Base-by-base conservation (phyloP, 2,888 invertebrate genomes). In the Andrena bucephala region DNA sequence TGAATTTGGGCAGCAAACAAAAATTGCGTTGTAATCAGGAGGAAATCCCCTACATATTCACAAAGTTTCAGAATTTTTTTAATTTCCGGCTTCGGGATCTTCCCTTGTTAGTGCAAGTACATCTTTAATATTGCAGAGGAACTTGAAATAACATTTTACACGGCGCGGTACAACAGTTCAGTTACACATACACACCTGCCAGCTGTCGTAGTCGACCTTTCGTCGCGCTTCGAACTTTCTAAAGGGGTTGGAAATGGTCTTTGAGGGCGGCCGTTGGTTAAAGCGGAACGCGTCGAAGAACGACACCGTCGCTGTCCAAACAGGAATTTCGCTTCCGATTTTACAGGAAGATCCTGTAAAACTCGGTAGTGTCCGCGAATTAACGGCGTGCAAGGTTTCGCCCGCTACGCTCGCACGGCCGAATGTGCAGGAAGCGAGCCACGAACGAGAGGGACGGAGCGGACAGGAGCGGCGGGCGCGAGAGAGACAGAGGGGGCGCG, bases 371-470 rank as follows among this genome's bases (percentile, higher is more conserved):
- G 86, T 85, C 80, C 83, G 67, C 78, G 83, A 83, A 85, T 85
- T 86, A 85, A 85, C 81, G 81, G 83, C 85, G 83, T 76, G 85
- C 78, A 71, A 85, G 80, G 81, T 78, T 85, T 83, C 78, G 67
- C 76, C 72, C 59, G 59, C 70, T 74, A 81, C 81, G 83, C 83
- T 79, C 83, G 84, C 73, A 80, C 77, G 79, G 82, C 77, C 81
- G 86, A 85, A 88, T 79, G 81, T 88, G 83, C 81, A 86, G 75
- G 78, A 80, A 83, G 82, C 77, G 83, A 88, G 83, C 77, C 71
- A 52, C 72, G 66, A 67, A 79, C 72, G 73, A 50, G 75, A 83
- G 73, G 74, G 75, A 29, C 13, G 13, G 13, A 59, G 68, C 76
- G 68, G 60, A 1, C 31, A 50, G 65, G 59, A 36, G 48, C 65